Conservation (phyloP, 2,888 invertebrate species). For the Pimpla rufipes region DNA sequence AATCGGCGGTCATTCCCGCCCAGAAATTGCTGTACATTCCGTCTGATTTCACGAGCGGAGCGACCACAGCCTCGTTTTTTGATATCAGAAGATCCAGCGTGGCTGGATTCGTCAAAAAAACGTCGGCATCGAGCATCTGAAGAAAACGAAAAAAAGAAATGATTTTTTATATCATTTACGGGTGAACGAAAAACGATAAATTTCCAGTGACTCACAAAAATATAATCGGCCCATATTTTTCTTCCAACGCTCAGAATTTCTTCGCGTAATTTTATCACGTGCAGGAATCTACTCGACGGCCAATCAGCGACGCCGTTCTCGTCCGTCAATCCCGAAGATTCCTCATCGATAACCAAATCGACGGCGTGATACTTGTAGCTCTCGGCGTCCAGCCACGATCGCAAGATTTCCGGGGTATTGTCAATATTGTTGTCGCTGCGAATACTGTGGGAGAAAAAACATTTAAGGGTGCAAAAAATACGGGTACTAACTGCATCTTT, state of each 20-base stretch:
- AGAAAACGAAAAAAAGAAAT: conserved; percentile 77
- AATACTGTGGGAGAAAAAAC: conserved; percentile 89
- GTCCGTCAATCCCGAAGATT: conserved; percentile 86
- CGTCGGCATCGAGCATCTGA: conserved; percentile 96
- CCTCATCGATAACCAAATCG: conserved; percentile 87
- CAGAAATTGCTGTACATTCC: conserved; percentile 98
- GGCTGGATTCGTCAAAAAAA: conserved; percentile 90
- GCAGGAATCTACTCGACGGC: conserved; percentile 91
- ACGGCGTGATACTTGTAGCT: conserved; percentile 90
- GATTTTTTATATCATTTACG: not conserved
- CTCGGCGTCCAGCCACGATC: conserved; percentile 90
- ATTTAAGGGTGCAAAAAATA: no score
- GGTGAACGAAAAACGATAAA: not conserved
- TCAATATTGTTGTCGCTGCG: conserved; percentile 95
- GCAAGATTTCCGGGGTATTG: conserved; percentile 90
- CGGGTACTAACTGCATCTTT: no score
- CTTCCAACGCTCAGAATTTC: conserved; percentile 91
- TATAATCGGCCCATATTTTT: conserved; percentile 94
- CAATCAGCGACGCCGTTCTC: conserved; percentile 91
- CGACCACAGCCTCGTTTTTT: conserved; percentile 89
- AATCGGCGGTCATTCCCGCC: conserved; percentile 95
- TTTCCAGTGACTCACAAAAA: conserved; percentile 89
- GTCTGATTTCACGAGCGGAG: conserved; percentile 95
- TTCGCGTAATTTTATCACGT: conserved; percentile 93
- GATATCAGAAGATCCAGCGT: conserved; percentile 89